phyloP scores from a whole-genome alignment of 1,140 invertebrate genomes.

The Nasonia vitripennis region DNA sequence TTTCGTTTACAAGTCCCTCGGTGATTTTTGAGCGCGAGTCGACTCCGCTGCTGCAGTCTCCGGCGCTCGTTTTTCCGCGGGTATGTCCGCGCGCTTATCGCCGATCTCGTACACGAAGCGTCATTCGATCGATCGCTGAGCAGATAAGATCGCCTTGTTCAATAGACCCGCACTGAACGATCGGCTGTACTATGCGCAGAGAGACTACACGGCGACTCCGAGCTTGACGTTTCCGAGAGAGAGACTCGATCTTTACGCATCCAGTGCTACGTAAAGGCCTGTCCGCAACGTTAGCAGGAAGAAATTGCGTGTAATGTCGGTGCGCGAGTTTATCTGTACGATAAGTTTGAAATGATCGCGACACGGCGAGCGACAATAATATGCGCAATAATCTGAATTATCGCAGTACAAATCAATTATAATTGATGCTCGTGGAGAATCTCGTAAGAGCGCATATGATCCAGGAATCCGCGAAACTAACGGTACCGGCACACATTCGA shows the following conservation, averaged over 20 bases:
- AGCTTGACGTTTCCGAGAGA: constrained; percentile 56
- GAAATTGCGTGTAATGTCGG: constrained; percentile 12
- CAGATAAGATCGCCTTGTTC: constrained; percentile 49
- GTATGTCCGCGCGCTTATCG: constrained; percentile 54
- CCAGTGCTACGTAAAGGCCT: constrained; percentile 49
- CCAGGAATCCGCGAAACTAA: not conserved
- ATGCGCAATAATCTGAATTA: too few relatives aligned
- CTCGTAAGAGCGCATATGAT: not conserved
- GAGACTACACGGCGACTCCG: constrained; percentile 40
- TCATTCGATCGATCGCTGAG: constrained; percentile 57
- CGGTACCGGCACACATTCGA: not conserved
- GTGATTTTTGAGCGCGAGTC: not conserved
- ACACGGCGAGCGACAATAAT: not conserved
- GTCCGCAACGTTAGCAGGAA: constrained; percentile 16
- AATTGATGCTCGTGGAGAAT: not conserved
- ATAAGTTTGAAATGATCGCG: not conserved
- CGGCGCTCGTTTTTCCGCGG: constrained; percentile 43
- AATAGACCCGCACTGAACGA: constrained; percentile 29
- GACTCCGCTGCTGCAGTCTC: constrained; percentile 1
- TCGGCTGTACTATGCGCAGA: not conserved
- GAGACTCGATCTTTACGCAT: constrained; percentile 17
- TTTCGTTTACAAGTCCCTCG: constrained; percentile 43
- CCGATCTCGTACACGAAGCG: constrained; percentile 60
- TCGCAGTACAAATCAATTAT: not conserved
- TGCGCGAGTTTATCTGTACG: not conserved